These are phyloP conservation scores for Genyomyrus donnyi DNA, from an alignment of 2,113 vertebrate genomes.

Conservation along the genomic window DNA sequence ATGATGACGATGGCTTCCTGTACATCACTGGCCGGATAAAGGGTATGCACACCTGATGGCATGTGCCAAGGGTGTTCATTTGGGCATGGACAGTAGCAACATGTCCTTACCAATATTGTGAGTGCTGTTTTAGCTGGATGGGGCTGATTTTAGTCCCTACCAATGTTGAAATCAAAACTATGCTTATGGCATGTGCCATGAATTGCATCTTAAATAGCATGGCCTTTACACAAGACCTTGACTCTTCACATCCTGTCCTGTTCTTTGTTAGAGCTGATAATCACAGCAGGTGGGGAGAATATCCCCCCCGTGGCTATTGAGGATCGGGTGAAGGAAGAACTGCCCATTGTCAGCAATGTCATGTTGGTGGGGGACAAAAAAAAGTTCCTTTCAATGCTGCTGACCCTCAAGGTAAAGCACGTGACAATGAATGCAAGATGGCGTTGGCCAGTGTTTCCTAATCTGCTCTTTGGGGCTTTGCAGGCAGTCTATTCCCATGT, in stretches of 20 bases:
- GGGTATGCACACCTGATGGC: constrained; percentile 40
- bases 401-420: constrained; percentile 61
- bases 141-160: background rate
- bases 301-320: constrained; percentile 64
- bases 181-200: background rate
- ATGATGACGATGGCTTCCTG: constrained; percentile 49
- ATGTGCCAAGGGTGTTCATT: background rate
- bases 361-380: constrained; percentile 67
- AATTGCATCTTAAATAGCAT: background rate
- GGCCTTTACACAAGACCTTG: background rate
- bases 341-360: constrained; percentile 59
- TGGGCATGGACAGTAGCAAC: background rate
- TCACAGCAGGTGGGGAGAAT: constrained; percentile 70
- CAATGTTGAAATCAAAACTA: background rate
- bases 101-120: background rate
- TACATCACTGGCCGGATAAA: constrained; percentile 72
- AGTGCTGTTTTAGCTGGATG: background rate
- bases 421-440: background rate
- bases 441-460: background rate
- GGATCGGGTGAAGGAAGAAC: constrained; percentile 54
- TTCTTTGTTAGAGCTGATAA: constrained; percentile 57
- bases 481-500: background rate
- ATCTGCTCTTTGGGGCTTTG: background rate
- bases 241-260: too few relatives aligned
- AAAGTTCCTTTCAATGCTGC: constrained; percentile 67